Percentiles rank a stretch among this genome's conserved stretches.
phyloP scores from a whole-genome alignment of 2,797 vertebrate species.

The Gorsachius magnificus region DNA sequence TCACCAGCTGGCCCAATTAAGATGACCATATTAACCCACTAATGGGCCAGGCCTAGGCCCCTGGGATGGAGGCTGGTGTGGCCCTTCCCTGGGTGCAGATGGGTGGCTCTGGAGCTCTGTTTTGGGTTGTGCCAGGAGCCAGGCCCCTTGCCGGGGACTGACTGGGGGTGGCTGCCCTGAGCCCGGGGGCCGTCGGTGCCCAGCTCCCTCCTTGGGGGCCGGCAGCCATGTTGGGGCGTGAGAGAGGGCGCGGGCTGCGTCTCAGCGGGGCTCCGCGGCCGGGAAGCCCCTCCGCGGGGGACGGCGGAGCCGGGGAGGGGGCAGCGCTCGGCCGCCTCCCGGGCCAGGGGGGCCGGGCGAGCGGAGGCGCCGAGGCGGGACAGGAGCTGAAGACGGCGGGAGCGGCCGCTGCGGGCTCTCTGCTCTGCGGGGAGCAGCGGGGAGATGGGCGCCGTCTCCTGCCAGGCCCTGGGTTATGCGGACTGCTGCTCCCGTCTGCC shows the following conservation, averaged over 20 bases:
- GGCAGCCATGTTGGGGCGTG: not conserved
- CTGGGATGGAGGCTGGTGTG: rapidly evolving
- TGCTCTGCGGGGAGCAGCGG: too few relatives aligned
- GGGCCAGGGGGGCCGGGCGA: not conserved
- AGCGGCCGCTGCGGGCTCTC: too few relatives aligned
- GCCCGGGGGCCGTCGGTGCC: not conserved
- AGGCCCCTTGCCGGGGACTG: too few relatives aligned
- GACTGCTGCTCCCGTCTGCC: not conserved
- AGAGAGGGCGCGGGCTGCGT: not conserved
- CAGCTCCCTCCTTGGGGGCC: rapidly evolving
- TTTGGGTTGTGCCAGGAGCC: too few relatives aligned
- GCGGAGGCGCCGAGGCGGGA: not conserved
- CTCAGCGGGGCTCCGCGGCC: not conserved
- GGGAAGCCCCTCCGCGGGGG: not conserved
- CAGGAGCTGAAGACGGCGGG: not conserved
- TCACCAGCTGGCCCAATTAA: not conserved
- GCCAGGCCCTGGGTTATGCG: not conserved
- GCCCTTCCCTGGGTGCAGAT: not conserved
- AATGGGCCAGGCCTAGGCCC: too few relatives aligned
- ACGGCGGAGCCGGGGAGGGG: not conserved
- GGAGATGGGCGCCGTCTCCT: not conserved
- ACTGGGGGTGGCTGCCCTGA: not conserved
- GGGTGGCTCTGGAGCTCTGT: not conserved
- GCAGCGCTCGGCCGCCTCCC: too few relatives aligned
- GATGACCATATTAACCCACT: not conserved